Base-by-base conservation (phyloP, 53 echinoderm and acorn worm species). In the Crossaster papposus region DNA sequence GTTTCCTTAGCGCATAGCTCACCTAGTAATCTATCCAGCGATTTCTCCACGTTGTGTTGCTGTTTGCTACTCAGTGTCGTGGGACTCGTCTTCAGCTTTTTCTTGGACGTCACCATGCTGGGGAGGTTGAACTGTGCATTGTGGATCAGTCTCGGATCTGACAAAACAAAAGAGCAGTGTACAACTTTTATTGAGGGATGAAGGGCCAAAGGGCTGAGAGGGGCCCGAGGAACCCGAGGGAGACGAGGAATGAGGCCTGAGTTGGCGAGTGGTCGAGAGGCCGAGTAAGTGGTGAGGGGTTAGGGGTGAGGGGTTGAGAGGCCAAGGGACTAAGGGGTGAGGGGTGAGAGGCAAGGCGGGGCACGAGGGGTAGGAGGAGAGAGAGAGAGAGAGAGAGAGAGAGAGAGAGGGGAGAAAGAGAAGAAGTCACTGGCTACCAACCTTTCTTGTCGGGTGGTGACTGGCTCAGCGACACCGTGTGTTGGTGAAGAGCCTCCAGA, bases 401-500 rank as follows among this genome's bases (percentile, higher is more conserved):
- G n/a, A n/a, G n/a, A n/a, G n/a, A n/a, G n/a, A n/a, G n/a, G 72
- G 72, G 72, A 7, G 7, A 52, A 13, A 7, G n/a, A n/a, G n/a
- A 52, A 15, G 31, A 33, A 6, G 29, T 22, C 28, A 35, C 0
- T 24, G 34, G 74, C 18, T 74, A 74, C 83, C 29, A 53, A 87
- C 87, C 87, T 87, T 87, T 87, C 76, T 87, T 77, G 26, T 87
- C 94, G 34, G 97, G 97, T 0, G 97, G 94, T 10, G 97, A 95
- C 89, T 92, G 92, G 65, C 93, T 98, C 71, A 98, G 80, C 30
- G 96, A 96, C 15, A 98, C 91, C 0, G 99, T 98, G 78, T 98
- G 99, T 38, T 96, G 93, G 79, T 98, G 99, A 1, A 98, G 88
- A 0, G 96, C 92, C 58, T 98, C 99, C 84, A 98, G 91, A 2